These are phyloP conservation scores for Notiomystis cincta DNA, from an alignment of 2,113 vertebrate species.

Conservation along the genomic window DNA sequence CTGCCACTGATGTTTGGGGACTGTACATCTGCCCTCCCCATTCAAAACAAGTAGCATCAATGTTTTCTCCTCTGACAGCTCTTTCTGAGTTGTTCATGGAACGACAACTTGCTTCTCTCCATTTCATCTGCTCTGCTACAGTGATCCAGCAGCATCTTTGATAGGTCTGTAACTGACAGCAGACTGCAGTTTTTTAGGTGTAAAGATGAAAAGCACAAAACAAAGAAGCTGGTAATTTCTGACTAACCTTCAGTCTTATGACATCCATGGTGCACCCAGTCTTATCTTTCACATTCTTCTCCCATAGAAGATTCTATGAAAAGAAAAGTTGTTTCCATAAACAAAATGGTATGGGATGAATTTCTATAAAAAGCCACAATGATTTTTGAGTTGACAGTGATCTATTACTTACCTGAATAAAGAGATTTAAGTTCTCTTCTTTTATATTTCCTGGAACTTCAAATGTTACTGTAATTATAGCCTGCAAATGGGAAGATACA, in stretches of 20 bases:
- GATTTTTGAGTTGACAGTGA: neutral
- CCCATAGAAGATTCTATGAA: slow-evolving; percentile 91
- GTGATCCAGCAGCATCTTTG: neutral
- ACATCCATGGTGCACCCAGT: slow-evolving; percentile 81
- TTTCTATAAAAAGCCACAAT: neutral
- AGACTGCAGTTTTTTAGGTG: neutral
- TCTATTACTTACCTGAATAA: slow-evolving; percentile 83
- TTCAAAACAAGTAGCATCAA: neutral
- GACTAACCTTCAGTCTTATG: slow-evolving; percentile 87
- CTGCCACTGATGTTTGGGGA: neutral
- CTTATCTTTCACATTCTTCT: slow-evolving; percentile 86
- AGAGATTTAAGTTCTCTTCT: slow-evolving; percentile 86
- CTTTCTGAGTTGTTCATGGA: rapidly evolving
- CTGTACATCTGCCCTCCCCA: neutral
- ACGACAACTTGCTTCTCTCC: neutral
- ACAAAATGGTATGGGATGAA: neutral
- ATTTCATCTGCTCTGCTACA: neutral
- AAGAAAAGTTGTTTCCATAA: slow-evolving; percentile 25
- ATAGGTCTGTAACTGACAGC: neutral
- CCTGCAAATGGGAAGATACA: slow-evolving; percentile 70
- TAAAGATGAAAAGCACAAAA: neutral
- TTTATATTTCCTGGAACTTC: slow-evolving; percentile 83
- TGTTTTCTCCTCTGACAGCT: neutral
- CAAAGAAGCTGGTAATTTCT: neutral
- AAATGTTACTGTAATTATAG: slow-evolving; percentile 90